phyloP scores from a whole-genome alignment of 2,888 invertebrate genomes.

The Desoria tigrina region DNA sequence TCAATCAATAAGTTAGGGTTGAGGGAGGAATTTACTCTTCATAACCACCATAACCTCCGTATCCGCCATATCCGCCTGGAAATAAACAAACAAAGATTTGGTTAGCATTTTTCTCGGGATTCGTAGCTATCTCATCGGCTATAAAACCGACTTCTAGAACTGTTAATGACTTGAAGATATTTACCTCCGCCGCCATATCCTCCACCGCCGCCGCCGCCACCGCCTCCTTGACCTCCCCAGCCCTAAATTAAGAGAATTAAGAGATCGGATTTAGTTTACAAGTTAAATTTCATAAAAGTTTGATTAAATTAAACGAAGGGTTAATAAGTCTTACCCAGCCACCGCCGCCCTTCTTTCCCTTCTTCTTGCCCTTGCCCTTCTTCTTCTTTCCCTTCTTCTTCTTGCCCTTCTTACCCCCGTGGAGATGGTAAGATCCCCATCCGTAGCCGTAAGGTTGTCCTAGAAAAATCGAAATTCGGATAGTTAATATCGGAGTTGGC shows the following conservation, averaged over 20 bases:
- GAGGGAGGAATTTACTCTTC: slow-evolving; percentile 26
- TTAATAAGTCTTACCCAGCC: slow-evolving; percentile 16
- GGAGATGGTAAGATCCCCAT: slow-evolving; percentile 53
- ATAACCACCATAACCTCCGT: slow-evolving; percentile 34
- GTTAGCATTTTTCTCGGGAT: too few species aligned
- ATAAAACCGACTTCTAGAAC: too few species aligned
- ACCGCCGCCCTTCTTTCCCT: slow-evolving; percentile 43
- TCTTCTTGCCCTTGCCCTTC: slow-evolving; percentile 50
- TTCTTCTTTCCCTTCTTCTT: slow-evolving; percentile 39
- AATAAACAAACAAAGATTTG: slow-evolving; percentile 1
- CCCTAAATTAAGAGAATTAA: neutral
- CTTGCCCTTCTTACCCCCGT: slow-evolving; percentile 42
- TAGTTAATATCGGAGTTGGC: too few species aligned
- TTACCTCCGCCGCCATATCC: neutral
- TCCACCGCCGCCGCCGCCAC: slow-evolving; percentile 28
- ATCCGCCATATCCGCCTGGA: slow-evolving; percentile 25
- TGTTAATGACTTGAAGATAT: too few species aligned
- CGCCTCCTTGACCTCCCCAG: slow-evolving; percentile 29
- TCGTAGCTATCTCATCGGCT: too few species aligned
- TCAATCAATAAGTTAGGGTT: slow-evolving; percentile 7
- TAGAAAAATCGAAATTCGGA: too few species aligned
- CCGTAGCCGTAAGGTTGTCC: slow-evolving; percentile 50
- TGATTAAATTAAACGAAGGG: too few species aligned
- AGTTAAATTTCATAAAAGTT: too few species aligned
- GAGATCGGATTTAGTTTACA: too few species aligned